A percentile compares a stretch with the other conserved stretches of the same genome.
These are phyloP conservation scores for Protomyctophum bolini DNA, from an alignment of 2,113 vertebrate genomes.

Conservation along the genomic window DNA sequence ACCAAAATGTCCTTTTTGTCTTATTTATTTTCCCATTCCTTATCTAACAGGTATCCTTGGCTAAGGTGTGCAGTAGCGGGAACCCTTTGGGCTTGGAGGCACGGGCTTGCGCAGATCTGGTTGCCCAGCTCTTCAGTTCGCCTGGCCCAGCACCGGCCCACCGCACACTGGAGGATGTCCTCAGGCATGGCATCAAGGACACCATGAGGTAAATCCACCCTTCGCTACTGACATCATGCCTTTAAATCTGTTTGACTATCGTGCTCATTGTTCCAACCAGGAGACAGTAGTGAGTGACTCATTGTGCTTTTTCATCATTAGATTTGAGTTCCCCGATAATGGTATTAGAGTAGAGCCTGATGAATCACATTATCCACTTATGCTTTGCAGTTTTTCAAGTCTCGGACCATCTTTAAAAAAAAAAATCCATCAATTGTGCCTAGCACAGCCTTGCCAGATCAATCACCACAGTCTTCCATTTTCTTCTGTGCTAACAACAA, in stretches of 20 bases:
- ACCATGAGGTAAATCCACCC: conserved; percentile 87
- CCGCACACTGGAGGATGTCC: conserved; percentile 74
- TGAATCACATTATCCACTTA: not conserved
- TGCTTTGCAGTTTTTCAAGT: too few species aligned
- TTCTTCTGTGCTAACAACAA: too few species aligned
- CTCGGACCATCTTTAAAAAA: too few species aligned
- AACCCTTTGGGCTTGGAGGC: conserved; percentile 85
- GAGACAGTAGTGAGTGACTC: conserved; percentile 24
- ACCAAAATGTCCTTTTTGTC: too few species aligned
- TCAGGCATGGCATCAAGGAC: conserved; percentile 91
- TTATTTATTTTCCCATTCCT: too few species aligned
- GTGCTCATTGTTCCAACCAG: not conserved
- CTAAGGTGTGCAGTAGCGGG: conserved; percentile 87
- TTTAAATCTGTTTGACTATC: not conserved
- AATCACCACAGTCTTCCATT: too few species aligned
- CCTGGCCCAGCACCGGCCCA: conserved; percentile 68
- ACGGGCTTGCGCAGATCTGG: conserved; percentile 79
- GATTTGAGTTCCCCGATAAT: not conserved
- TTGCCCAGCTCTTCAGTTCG: conserved; percentile 88
- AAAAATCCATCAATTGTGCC: too few species aligned
- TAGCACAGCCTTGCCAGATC: too few species aligned
- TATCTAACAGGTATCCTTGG: conserved; percentile 81
- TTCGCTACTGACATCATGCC: not conserved
- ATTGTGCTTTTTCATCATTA: conserved; percentile 7
- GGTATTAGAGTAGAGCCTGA: conserved; percentile 11